Evolutionary conservation across 1,140 invertebrate species (phyloP).

Genomic region (Anastrepha ludens): DNA sequence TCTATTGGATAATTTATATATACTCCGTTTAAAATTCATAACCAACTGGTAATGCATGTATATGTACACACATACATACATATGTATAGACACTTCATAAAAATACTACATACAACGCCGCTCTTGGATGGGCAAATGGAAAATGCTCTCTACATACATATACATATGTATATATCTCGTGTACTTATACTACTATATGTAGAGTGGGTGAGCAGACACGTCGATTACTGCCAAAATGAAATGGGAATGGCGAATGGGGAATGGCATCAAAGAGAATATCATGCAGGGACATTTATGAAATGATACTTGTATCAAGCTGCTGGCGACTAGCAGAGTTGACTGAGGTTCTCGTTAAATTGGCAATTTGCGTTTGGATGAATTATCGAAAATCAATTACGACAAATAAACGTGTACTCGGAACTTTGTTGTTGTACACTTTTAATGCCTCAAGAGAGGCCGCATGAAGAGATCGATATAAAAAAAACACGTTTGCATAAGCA

Average conservation of each 20-base stretch:
- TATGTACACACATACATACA: not conserved
- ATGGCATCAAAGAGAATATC: constrained; percentile 7
- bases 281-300: not conserved
- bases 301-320: not conserved
- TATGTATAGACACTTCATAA: not conserved
- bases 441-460: not conserved
- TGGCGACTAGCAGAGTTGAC: not conserved
- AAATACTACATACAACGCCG: too few species aligned
- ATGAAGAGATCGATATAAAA: not conserved
- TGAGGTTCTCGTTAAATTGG: not conserved
- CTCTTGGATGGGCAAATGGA: not conserved
- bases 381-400: not conserved
- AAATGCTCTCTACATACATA: not conserved
- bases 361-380: not conserved
- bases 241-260: not conserved
- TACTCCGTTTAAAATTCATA: too few species aligned
- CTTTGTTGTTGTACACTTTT: not conserved
- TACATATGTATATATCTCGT: too few species aligned
- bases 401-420: not conserved
- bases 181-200: too few species aligned
- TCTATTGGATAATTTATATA: too few species aligned
- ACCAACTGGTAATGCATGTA: not conserved
- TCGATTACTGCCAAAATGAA: not conserved
- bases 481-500: not conserved
- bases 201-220: not conserved